These are phyloP conservation scores for Dreissena rostriformis DNA, from an alignment of 1,140 invertebrate genomes.

Conservation along the genomic window DNA sequence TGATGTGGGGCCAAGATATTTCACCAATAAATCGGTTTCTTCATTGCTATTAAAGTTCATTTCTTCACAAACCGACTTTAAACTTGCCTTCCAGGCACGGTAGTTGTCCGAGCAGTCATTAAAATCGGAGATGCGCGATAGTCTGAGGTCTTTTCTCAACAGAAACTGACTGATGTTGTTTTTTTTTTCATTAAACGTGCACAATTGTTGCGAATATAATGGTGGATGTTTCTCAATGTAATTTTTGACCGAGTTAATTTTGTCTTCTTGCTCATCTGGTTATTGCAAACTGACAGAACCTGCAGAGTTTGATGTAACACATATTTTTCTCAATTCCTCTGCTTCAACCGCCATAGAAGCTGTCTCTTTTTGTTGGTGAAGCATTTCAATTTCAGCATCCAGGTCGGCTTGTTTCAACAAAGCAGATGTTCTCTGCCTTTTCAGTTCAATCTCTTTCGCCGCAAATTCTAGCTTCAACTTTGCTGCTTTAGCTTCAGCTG, in stretches of 20 bases:
- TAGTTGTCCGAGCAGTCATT: constrained; percentile 43
- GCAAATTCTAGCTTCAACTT: not conserved
- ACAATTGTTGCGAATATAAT: not conserved
- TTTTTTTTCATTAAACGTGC: not conserved
- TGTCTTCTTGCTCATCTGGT: not conserved
- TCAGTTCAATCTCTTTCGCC: not conserved
- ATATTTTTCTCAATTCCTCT: not conserved
- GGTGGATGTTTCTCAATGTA: not conserved
- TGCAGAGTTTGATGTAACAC: not conserved
- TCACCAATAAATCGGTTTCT: constrained; percentile 55
- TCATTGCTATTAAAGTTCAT: constrained; percentile 18
- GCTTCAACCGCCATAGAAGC: not conserved
- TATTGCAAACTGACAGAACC: not conserved
- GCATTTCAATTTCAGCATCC: no score
- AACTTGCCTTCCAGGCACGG: constrained; percentile 42
- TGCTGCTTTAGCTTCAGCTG: constrained; percentile 19
- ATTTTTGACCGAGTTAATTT: not conserved
- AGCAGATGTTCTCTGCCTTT: not conserved
- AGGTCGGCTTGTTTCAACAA: not conserved
- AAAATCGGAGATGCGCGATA: constrained; percentile 27
- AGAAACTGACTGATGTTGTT: constrained; percentile 38
- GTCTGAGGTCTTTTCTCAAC: constrained; percentile 49
- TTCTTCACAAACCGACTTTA: constrained; percentile 27
- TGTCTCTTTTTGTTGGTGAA: not conserved
- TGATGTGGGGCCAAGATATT: constrained; percentile 40